Evolutionary conservation across 2,797 vertebrate species (phyloP).

Genomic region (Nyctibius grandis): DNA sequence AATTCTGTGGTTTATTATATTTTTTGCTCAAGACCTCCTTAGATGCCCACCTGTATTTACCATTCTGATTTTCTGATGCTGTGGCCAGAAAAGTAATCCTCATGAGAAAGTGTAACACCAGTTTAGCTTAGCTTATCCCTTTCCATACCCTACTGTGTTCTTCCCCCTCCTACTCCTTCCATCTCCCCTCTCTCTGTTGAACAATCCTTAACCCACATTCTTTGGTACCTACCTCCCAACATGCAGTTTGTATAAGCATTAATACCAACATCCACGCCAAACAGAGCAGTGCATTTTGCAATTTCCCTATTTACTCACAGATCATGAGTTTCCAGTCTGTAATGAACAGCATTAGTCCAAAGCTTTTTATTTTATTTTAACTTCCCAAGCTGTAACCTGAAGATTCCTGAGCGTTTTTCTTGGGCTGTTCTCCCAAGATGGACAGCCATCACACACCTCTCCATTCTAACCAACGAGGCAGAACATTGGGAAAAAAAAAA

Average conservation of each 20-base stretch:
- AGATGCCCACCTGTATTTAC: neutral
- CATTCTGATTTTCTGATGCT: neutral
- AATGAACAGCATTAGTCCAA: neutral
- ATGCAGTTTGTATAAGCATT: neutral
- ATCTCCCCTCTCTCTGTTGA: neutral
- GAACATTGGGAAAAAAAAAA: neutral
- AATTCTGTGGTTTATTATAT: neutral
- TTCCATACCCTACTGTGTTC: neutral
- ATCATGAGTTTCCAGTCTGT: neutral
- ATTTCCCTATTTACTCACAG: neutral
- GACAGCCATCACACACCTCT: neutral
- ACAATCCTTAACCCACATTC: neutral
- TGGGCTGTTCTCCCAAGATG: neutral
- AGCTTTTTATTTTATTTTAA: neutral
- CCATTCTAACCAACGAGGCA: neutral
- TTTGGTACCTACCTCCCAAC: neutral
- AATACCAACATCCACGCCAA: neutral
- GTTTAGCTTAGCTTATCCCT: neutral
- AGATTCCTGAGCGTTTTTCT: neutral
- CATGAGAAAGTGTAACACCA: neutral
- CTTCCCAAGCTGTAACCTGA: neutral
- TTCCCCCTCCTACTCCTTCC: neutral
- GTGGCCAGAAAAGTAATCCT: neutral
- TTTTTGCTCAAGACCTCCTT: neutral
- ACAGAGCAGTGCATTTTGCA: neutral